phyloP scores from a whole-genome alignment of 2,888 invertebrate species.

The Callyntrura sp. region DNA sequence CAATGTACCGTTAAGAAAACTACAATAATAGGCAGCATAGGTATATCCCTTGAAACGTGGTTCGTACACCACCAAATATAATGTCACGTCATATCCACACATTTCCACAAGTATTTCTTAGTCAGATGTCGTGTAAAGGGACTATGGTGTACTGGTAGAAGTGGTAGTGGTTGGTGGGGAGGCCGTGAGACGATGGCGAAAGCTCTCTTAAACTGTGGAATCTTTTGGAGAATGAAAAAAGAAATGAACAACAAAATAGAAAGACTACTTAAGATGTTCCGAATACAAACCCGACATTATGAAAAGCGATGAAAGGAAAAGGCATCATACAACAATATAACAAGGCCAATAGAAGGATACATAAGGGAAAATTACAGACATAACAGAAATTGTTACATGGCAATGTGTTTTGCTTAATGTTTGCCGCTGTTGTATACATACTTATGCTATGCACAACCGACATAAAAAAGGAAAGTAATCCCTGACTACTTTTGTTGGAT shows the following conservation, averaged over 20 bases:
- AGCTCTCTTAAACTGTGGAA: not conserved
- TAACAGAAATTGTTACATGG: constrained; percentile 18
- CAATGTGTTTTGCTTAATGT: constrained; percentile 28
- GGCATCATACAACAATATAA: not conserved
- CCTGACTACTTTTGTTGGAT: constrained; percentile 2
- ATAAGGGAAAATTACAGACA: constrained; percentile 30
- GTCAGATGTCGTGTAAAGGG: not conserved
- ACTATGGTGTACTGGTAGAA: constrained; percentile 21
- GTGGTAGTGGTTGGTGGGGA: not conserved
- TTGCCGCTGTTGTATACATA: not conserved
- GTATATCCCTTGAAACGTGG: not conserved
- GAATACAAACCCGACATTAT: constrained; percentile 31
- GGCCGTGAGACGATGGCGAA: constrained; percentile 24
- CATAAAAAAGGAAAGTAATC: constrained; percentile 22
- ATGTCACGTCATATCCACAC: constrained; percentile 60
- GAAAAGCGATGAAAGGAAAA: constrained; percentile 14
- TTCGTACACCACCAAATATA: not conserved
- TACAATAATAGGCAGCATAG: not conserved
- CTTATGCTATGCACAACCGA: not conserved
- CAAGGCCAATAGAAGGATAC: constrained; percentile 7
- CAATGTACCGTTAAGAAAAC: constrained; percentile 67
- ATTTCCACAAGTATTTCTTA: constrained; percentile 8
- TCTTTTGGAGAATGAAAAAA: not conserved
- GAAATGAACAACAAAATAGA: constrained; percentile 19
- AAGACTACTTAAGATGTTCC: constrained; percentile 30